phyloP scores from a whole-genome alignment of 2,888 invertebrate genomes.

The Melitaea athalia region DNA sequence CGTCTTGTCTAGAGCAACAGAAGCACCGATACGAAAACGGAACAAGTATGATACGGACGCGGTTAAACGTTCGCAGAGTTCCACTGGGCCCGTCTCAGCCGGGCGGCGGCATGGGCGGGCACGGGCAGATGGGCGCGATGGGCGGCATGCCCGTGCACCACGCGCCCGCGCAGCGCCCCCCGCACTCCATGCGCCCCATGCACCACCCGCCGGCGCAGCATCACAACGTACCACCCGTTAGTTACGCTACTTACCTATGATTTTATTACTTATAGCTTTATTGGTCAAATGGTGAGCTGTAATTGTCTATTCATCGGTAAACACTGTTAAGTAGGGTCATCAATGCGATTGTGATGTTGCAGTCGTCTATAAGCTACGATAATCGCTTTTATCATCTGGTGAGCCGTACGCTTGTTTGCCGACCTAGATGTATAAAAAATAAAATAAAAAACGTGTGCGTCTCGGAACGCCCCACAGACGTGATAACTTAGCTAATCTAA shows the following conservation, averaged over 20 bases:
- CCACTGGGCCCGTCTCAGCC: slow-evolving; percentile 66
- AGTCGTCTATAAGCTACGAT: too few relatives aligned
- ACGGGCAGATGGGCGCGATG: slow-evolving; percentile 63
- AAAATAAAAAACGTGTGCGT: too few relatives aligned
- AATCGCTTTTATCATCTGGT: too few relatives aligned
- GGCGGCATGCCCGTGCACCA: slow-evolving; percentile 63
- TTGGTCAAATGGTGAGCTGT: too few relatives aligned
- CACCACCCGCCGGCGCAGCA: slow-evolving; percentile 70
- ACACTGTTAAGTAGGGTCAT: too few relatives aligned
- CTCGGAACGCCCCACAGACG: too few relatives aligned
- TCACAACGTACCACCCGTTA: slow-evolving; percentile 67
- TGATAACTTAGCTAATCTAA: too few relatives aligned
- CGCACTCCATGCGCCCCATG: slow-evolving; percentile 71
- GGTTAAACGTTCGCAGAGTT: slow-evolving; percentile 54
- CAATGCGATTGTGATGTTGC: too few relatives aligned
- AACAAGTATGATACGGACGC: neutral
- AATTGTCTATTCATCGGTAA: too few relatives aligned
- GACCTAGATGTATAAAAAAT: too few relatives aligned
- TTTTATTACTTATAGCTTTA: too few relatives aligned
- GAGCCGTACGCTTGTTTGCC: too few relatives aligned
- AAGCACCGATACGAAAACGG: neutral
- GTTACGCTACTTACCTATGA: slow-evolving; percentile 18
- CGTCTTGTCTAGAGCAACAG: neutral
- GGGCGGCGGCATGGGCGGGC: slow-evolving; percentile 63
- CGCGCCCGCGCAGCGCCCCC: slow-evolving; percentile 62